Conservation (phyloP, 2,797 vertebrate genomes). For the Micropoecilia bifurca region DNA sequence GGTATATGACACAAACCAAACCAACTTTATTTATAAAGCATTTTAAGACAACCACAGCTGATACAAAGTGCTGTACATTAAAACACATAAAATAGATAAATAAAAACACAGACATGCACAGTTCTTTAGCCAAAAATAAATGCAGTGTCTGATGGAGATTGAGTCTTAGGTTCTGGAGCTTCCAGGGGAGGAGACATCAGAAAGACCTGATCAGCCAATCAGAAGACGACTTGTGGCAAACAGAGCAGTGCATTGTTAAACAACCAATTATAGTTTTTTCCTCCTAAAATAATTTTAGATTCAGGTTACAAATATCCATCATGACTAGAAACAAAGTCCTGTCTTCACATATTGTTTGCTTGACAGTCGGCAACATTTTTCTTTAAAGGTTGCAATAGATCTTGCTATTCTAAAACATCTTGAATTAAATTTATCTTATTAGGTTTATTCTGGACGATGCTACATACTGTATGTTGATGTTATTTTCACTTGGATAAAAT, state of each 20-base stretch:
- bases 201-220: not conserved
- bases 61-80: no score
- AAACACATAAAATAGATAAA: no score
- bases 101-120: not conserved
- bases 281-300: not conserved
- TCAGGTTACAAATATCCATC: not conserved
- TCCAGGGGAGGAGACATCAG: not conserved
- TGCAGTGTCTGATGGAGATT: not conserved
- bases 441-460: not conserved
- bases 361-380: not conserved
- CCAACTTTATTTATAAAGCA: no score
- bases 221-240: not conserved
- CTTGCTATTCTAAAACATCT: not conserved
- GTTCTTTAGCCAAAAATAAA: not conserved
- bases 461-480: not conserved
- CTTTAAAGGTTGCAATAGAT: not conserved
- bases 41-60: no score
- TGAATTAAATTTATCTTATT: not conserved
- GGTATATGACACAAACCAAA: not conserved
- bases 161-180: not conserved
- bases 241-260: not conserved
- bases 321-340: not conserved
- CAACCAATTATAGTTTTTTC: not conserved
- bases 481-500: not conserved
- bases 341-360: not conserved